These are phyloP conservation scores for Antechinus flavipes DNA, from an alignment of 2,113 vertebrate species.

Conservation along the genomic window DNA sequence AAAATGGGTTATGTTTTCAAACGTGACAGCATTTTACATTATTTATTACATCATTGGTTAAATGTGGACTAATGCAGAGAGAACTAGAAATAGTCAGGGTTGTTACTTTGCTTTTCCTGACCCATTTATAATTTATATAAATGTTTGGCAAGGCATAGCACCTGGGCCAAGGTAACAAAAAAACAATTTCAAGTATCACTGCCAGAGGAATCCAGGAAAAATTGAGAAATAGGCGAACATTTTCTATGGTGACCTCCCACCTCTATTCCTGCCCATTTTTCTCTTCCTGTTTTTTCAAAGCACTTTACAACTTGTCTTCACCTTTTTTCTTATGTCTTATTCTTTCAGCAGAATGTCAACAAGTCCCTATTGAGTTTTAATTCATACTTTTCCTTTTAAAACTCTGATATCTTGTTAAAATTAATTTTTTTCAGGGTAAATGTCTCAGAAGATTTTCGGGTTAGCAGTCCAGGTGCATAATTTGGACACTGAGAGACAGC, in stretches of 20 bases:
- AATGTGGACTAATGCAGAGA: neutral
- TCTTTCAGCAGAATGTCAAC: neutral
- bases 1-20: neutral
- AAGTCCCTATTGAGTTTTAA: neutral
- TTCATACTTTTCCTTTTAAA: neutral
- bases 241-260: neutral
- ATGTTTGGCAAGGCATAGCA: neutral
- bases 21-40: neutral
- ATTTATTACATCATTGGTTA: neutral
- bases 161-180: neutral
- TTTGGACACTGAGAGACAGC: neutral
- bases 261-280: neutral
- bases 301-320: neutral
- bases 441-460: neutral
- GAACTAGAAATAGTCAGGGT: conserved; percentile 3
- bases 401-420: neutral
- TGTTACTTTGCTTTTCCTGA: neutral
- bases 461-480: neutral
- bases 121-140: conserved; percentile 37
- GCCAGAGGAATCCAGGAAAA: neutral
- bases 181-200: neutral
- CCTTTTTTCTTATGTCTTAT: neutral
- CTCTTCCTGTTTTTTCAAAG: neutral
- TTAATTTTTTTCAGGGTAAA: neutral
- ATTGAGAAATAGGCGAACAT: neutral